These are phyloP conservation scores for Zaprionus obscuricornis DNA, from an alignment of 2,888 invertebrate genomes.

Conservation along the genomic window DNA sequence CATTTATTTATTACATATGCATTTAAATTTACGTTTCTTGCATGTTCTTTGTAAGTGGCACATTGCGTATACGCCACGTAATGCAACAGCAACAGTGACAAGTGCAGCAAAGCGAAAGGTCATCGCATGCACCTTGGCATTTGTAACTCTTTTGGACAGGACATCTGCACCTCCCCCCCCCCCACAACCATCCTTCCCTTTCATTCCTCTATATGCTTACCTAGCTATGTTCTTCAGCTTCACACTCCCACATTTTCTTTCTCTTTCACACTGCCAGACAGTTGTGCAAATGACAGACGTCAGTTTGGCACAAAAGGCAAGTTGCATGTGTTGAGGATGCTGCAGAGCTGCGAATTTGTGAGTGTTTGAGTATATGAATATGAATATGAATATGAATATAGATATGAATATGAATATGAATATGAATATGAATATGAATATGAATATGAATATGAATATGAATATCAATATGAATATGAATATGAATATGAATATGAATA, in stretches of 20 bases:
- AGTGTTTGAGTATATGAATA: too few species aligned
- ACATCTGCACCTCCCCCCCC: too few species aligned
- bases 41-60: slow-evolving; percentile 20
- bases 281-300: slow-evolving; percentile 70
- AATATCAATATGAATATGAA: too few species aligned
- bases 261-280: slow-evolving; percentile 24
- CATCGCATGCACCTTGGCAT: slow-evolving; percentile 40
- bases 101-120: slow-evolving; percentile 52
- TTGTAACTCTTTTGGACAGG: not conserved
- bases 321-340: too few species aligned
- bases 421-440: too few species aligned
- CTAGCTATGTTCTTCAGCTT: too few species aligned
- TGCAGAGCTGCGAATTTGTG: too few species aligned
- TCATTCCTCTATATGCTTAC: too few species aligned
- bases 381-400: slow-evolving; percentile 4
- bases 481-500: too few species aligned
- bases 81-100: slow-evolving; percentile 32
- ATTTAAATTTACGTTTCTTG: slow-evolving; percentile 17
- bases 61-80: slow-evolving; percentile 43
- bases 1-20: slow-evolving; percentile 31
- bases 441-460: too few species aligned
- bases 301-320: slow-evolving; percentile 39
- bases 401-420: not conserved
- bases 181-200: not conserved
- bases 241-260: not conserved